Percentiles rank a stretch among this genome's conserved stretches.
Conservation (phyloP, 1,140 invertebrate genomes). For the Venustaconcha ellipsiformis region DNA sequence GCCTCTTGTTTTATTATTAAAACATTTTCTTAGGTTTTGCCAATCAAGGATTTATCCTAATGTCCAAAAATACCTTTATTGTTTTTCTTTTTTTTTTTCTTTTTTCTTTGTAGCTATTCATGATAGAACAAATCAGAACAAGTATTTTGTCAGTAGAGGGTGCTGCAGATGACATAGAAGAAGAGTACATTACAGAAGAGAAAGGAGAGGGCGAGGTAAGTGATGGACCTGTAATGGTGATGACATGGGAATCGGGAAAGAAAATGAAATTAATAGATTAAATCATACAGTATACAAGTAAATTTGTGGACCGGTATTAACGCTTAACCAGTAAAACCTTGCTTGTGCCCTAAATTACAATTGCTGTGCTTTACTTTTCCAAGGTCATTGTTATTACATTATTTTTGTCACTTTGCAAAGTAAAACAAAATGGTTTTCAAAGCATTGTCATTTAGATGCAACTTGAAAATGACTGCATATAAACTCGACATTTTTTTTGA, state of each 20-base stretch:
- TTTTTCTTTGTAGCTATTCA: conserved; percentile 78
- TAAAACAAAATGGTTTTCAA: too few species aligned
- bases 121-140: conserved; percentile 91
- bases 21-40: too few species aligned
- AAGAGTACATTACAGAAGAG: conserved; percentile 82
- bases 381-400: not conserved
- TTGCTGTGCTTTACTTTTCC: not conserved
- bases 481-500: too few species aligned
- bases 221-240: not conserved
- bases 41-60: too few species aligned
- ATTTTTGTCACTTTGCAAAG: too few species aligned
- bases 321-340: not conserved
- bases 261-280: too few species aligned
- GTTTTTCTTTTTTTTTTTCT: too few species aligned
- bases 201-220: conserved; percentile 62
- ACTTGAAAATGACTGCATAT: too few species aligned
- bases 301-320: not conserved
- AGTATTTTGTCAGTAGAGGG: conserved; percentile 84
- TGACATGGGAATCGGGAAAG: not conserved
- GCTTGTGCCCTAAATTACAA: not conserved
- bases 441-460: too few species aligned
- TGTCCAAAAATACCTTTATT: too few species aligned
- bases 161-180: conserved; percentile 83
- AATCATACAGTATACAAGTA: not conserved
- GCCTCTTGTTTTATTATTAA: not conserved